Conservation (phyloP, 2,888 invertebrate species). For the Eledona agricola region DNA sequence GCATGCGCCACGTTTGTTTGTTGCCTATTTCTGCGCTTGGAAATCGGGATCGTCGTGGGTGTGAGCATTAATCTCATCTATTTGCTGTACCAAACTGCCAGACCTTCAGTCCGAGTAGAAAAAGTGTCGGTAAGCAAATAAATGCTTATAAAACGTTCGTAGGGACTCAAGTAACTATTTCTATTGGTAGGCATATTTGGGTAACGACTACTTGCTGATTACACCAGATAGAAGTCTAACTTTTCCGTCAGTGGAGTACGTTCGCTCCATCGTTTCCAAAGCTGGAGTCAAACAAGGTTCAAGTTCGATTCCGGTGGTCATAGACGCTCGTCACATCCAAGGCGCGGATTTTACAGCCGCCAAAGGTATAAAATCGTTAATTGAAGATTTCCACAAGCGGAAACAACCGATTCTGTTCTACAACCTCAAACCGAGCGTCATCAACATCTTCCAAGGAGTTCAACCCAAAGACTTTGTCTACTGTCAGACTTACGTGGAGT, state of each 20-base stretch:
- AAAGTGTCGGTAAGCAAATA: slow-evolving; percentile 64
- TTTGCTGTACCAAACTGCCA: slow-evolving; percentile 70
- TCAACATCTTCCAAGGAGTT: slow-evolving; percentile 68
- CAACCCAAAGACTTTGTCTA: slow-evolving; percentile 67
- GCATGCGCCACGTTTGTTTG: slow-evolving; percentile 71
- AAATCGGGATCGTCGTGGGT: slow-evolving; percentile 74
- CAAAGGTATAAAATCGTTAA: slow-evolving; percentile 70
- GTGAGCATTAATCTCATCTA: slow-evolving; percentile 70
- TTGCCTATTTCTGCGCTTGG: slow-evolving; percentile 71
- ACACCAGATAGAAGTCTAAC: slow-evolving; percentile 71
- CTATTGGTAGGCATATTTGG: slow-evolving; percentile 63
- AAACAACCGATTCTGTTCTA: slow-evolving; percentile 68
- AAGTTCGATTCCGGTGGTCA: slow-evolving; percentile 68
- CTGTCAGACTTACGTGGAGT: slow-evolving; percentile 65
- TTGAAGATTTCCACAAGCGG: slow-evolving; percentile 67
- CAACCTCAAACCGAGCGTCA: slow-evolving; percentile 68
- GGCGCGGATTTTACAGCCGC: slow-evolving; percentile 75
- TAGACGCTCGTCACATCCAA: slow-evolving; percentile 71
- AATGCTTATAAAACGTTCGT: not conserved
- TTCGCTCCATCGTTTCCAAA: slow-evolving; percentile 75
- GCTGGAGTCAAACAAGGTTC: slow-evolving; percentile 70
- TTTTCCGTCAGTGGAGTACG: slow-evolving; percentile 73
- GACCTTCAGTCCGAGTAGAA: slow-evolving; percentile 69
- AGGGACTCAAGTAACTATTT: not conserved
- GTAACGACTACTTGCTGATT: slow-evolving; percentile 67